Conservation (phyloP, 1,140 invertebrate species). For the Diorhabda sublineata region DNA sequence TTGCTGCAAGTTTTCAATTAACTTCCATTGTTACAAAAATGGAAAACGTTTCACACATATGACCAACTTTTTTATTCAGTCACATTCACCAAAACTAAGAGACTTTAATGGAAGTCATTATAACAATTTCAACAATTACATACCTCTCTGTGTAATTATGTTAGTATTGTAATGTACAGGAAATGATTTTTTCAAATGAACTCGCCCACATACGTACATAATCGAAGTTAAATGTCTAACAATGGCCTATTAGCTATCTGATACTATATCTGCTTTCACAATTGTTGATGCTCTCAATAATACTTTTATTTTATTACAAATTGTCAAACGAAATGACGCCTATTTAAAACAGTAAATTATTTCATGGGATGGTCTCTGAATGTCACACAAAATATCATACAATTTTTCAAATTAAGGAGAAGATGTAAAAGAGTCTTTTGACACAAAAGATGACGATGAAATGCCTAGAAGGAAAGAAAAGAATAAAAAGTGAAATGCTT, state of each 20-base stretch:
- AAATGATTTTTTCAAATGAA: conserved; percentile 46
- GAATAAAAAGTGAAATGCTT: too few relatives aligned
- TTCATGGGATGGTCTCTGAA: conserved; percentile 16
- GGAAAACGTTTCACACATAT: neutral
- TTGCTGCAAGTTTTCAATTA: neutral
- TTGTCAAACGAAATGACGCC: conserved; percentile 14
- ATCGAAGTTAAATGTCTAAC: conserved; percentile 47
- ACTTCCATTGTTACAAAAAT: neutral
- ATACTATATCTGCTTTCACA: conserved; percentile 27
- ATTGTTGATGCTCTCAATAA: conserved; percentile 29
- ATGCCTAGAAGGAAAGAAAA: too few relatives aligned
- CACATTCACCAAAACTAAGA: conserved; percentile 7
- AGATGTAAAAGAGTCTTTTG: too few relatives aligned
- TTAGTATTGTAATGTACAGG: conserved; percentile 44
- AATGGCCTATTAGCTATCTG: conserved; percentile 42
- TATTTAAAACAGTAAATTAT: conserved; percentile 14
- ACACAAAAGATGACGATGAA: too few relatives aligned
- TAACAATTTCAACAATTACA: conserved; percentile 36
- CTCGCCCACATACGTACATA: conserved; percentile 45
- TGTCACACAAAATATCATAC: conserved; percentile 5
- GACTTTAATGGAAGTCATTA: conserved; percentile 43
- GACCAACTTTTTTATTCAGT: neutral
- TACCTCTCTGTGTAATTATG: conserved; percentile 46
- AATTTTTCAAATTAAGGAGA: too few relatives aligned
- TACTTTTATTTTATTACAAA: conserved; percentile 24